Conservation (phyloP, 2,888 invertebrate species). For the Lasioglossum morio region DNA sequence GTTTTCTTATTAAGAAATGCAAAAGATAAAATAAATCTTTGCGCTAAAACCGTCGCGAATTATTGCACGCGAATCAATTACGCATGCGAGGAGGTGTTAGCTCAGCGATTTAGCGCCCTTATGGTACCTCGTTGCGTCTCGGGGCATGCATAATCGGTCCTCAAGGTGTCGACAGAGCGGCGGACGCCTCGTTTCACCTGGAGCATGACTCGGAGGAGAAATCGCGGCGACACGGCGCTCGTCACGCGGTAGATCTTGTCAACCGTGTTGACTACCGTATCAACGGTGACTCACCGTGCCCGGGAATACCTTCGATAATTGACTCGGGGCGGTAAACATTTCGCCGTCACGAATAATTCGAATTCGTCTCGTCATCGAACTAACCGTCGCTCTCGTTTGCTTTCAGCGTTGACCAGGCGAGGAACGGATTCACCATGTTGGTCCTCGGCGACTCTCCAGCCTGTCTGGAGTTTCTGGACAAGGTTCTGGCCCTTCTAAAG, state of each 20-base stretch:
- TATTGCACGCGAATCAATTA: constrained; percentile 12
- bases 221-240: constrained; percentile 51
- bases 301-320: constrained; percentile 47
- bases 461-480: constrained; percentile 85
- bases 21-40: background rate
- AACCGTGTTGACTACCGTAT: constrained; percentile 49
- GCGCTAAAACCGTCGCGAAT: background rate
- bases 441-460: constrained; percentile 85
- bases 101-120: constrained; percentile 22
- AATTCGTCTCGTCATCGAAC: background rate
- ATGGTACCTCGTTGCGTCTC: background rate
- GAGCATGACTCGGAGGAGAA: constrained; percentile 56
- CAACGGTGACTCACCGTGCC: constrained; percentile 56
- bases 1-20: too few species aligned
- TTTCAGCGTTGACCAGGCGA: constrained; percentile 83
- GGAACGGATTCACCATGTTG: constrained; percentile 85
- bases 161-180: constrained; percentile 58
- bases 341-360: constrained; percentile 5
- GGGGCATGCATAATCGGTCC: constrained; percentile 40
- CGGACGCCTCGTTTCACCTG: constrained; percentile 62
- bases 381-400: constrained; percentile 8
- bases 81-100: constrained; percentile 19
- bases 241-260: constrained; percentile 63
- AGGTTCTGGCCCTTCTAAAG: constrained; percentile 84
- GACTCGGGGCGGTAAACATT: background rate